phyloP scores from a whole-genome alignment of 1,140 invertebrate genomes.

The Macrobrachium rosenbergii region DNA sequence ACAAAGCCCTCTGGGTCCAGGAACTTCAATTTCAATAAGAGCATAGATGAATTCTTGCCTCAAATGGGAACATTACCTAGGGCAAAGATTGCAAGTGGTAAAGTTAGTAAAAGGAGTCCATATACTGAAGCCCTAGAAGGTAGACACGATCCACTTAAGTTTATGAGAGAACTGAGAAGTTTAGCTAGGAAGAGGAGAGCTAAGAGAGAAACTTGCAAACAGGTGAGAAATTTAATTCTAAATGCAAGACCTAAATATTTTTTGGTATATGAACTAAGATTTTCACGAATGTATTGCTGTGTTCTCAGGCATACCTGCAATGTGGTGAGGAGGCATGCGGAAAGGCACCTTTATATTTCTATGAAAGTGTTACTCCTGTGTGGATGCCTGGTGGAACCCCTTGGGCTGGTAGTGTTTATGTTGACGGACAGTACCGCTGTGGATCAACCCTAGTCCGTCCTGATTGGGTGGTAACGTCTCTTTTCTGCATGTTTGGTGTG shows the following conservation, averaged over 20 bases:
- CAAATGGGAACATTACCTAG: no score
- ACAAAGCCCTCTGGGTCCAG: no score
- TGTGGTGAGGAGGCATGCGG: slow-evolving; percentile 32
- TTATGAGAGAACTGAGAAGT: not conserved
- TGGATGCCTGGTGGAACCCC: slow-evolving; percentile 40
- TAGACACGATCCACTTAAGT: not conserved
- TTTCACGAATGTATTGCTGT: not conserved
- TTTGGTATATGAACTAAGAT: not conserved
- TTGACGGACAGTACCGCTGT: slow-evolving; percentile 30
- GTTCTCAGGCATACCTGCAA: slow-evolving; percentile 18
- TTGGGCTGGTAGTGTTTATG: slow-evolving; percentile 41
- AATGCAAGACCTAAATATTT: not conserved
- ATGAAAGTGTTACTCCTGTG: slow-evolving; percentile 20
- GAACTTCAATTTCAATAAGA: no score
- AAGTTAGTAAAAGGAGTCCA: not conserved
- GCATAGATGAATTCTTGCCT: no score
- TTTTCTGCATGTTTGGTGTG: slow-evolving; percentile 19
- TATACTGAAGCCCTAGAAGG: not conserved
- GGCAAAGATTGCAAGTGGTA: not conserved
- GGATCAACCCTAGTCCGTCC: slow-evolving; percentile 34
- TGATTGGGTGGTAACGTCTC: slow-evolving; percentile 34
- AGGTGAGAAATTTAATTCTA: not conserved
- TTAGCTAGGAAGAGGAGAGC: not conserved
- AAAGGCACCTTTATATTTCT: slow-evolving; percentile 35
- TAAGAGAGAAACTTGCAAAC: not conserved